phyloP scores from a whole-genome alignment of 1,140 invertebrate species.

The Adelges cooleyi region DNA sequence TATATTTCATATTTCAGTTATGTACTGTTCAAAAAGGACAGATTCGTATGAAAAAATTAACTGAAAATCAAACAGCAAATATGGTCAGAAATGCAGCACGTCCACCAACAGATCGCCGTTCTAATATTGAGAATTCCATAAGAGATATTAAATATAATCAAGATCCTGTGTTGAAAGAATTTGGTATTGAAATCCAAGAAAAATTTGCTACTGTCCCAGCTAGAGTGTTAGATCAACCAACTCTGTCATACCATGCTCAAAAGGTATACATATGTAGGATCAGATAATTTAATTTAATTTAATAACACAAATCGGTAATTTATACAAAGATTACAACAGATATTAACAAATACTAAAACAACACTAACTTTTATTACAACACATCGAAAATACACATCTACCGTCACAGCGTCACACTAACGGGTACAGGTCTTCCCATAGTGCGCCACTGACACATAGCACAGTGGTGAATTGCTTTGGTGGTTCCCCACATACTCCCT shows the following conservation, averaged over 20 bases:
- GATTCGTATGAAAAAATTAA: constrained; percentile 43
- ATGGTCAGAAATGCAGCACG: constrained; percentile 57
- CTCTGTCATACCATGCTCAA: constrained; percentile 39
- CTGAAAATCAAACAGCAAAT: constrained; percentile 45
- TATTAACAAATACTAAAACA: too few relatives aligned
- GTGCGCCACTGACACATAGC: too few relatives aligned
- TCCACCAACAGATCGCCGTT: constrained; percentile 44
- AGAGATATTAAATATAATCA: constrained; percentile 39
- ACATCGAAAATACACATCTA: too few relatives aligned
- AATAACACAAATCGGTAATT: too few relatives aligned
- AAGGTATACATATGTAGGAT: background rate
- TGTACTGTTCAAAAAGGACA: constrained; percentile 41
- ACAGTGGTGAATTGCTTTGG: too few relatives aligned
- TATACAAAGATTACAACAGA: too few relatives aligned
- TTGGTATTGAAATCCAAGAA: constrained; percentile 44
- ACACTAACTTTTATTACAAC: too few relatives aligned
- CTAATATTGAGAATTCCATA: constrained; percentile 49
- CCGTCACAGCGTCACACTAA: too few relatives aligned
- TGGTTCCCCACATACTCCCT: background rate
- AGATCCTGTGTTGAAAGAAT: constrained; percentile 44
- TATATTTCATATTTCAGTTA: constrained; percentile 9
- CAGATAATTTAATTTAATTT: too few relatives aligned
- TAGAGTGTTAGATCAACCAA: constrained; percentile 45
- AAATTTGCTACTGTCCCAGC: constrained; percentile 46
- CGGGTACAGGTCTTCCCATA: too few relatives aligned